Percentiles rank a stretch among this genome's conserved stretches.
These are phyloP conservation scores for Neomonachus schauinslandi DNA, from an alignment of 2,113 vertebrate species.

Conservation along the genomic window DNA sequence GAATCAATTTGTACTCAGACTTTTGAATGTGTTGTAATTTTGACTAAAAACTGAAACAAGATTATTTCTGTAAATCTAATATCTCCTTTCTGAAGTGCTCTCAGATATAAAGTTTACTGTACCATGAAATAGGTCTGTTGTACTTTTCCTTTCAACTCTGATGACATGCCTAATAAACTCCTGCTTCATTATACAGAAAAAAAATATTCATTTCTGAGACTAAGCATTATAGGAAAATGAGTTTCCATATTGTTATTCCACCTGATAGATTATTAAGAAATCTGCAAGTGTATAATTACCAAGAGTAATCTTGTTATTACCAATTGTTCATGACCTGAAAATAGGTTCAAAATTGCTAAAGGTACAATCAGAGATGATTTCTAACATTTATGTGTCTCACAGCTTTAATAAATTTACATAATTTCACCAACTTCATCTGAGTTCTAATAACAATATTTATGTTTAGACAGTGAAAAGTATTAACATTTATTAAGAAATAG, in stretches of 20 bases:
- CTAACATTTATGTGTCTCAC: background rate
- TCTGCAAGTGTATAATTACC: constrained; percentile 73
- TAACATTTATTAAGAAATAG: background rate
- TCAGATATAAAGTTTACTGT: constrained; percentile 82
- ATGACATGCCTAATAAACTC: constrained; percentile 75
- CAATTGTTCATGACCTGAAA: constrained; percentile 68
- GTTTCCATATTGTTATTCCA: constrained; percentile 72
- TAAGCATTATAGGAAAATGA: constrained; percentile 71
- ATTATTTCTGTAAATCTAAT: constrained; percentile 83
- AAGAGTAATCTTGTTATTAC: constrained; percentile 67
- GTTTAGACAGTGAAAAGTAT: background rate
- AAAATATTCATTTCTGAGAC: constrained; percentile 68
- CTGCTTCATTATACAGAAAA: constrained; percentile 70
- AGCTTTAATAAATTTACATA: constrained; percentile 37
- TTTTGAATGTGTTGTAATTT: constrained; percentile 79
- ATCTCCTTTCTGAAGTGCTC: constrained; percentile 72
- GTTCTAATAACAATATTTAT: background rate
- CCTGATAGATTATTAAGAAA: constrained; percentile 75
- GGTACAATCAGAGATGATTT: constrained; percentile 48
- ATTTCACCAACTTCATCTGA: background rate
- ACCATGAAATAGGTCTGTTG: constrained; percentile 84
- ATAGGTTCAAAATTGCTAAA: constrained; percentile 60
- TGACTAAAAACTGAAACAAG: constrained; percentile 84
- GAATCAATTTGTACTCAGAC: constrained; percentile 82
- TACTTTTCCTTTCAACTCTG: constrained; percentile 78